phyloP scores from a whole-genome alignment of 1,140 invertebrate genomes.

The Coptotermes formosanus region DNA sequence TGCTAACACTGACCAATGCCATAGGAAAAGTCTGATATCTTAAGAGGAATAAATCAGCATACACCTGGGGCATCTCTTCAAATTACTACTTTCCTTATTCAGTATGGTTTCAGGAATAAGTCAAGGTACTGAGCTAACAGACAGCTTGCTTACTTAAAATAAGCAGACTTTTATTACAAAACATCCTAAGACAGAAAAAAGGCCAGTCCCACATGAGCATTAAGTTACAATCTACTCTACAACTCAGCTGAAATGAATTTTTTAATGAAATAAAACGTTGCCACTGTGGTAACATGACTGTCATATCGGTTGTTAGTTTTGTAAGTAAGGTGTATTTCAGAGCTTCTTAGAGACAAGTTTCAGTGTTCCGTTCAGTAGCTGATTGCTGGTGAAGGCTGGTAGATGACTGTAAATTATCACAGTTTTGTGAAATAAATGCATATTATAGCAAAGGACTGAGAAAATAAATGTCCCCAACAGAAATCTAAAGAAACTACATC shows the following conservation, averaged over 20 bases:
- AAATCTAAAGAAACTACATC: too few relatives aligned
- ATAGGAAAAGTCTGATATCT: background rate
- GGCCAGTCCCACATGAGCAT: background rate
- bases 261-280: too few relatives aligned
- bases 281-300: too few relatives aligned
- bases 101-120: background rate
- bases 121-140: background rate
- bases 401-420: background rate
- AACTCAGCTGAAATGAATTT: too few relatives aligned
- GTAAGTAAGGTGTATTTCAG: background rate
- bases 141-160: background rate
- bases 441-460: background rate
- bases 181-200: background rate
- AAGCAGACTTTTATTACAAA: background rate
- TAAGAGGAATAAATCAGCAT: background rate
- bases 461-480: background rate
- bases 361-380: background rate
- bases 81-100: background rate
- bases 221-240: background rate
- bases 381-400: background rate
- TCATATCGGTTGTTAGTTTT: too few relatives aligned
- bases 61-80: background rate
- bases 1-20: background rate
- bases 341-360: constrained; percentile 16
- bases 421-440: background rate